These are phyloP conservation scores for Phalera bucephala DNA, from an alignment of 2,888 invertebrate genomes.

Conservation along the genomic window DNA sequence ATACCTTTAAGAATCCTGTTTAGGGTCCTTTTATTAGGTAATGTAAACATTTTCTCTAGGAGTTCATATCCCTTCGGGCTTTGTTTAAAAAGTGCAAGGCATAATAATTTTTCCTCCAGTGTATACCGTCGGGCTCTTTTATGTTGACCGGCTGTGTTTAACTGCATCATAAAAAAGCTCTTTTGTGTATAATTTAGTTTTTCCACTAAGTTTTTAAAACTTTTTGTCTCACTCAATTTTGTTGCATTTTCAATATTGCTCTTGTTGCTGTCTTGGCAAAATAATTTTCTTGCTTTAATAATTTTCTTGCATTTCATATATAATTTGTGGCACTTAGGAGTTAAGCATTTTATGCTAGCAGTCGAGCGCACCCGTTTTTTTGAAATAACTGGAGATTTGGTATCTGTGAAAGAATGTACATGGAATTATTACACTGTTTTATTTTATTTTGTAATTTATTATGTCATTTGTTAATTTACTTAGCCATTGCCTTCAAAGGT, in stretches of 20 bases:
- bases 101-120: slow-evolving; percentile 7
- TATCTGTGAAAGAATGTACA: background rate
- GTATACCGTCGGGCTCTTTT: slow-evolving; percentile 3
- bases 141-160: slow-evolving; percentile 1
- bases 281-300: background rate
- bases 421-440: too few relatives aligned
- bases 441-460: too few relatives aligned
- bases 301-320: background rate
- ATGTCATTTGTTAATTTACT: too few relatives aligned
- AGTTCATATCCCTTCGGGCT: slow-evolving; percentile 7
- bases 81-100: slow-evolving; percentile 6
- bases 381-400: background rate
- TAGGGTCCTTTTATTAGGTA: slow-evolving; percentile 3
- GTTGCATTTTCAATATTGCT: background rate
- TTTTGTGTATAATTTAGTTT: background rate
- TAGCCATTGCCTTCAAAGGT: too few relatives aligned
- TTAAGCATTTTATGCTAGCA: background rate
- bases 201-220: background rate
- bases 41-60: slow-evolving; percentile 4
- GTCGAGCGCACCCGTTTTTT: background rate
- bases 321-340: background rate
- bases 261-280: background rate
- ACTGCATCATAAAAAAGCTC: slow-evolving; percentile 3
- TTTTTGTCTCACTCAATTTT: background rate
- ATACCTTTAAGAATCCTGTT: background rate